Base-by-base conservation (phyloP, 2,113 vertebrate genomes). In the Phoenicopterus ruber region DNA sequence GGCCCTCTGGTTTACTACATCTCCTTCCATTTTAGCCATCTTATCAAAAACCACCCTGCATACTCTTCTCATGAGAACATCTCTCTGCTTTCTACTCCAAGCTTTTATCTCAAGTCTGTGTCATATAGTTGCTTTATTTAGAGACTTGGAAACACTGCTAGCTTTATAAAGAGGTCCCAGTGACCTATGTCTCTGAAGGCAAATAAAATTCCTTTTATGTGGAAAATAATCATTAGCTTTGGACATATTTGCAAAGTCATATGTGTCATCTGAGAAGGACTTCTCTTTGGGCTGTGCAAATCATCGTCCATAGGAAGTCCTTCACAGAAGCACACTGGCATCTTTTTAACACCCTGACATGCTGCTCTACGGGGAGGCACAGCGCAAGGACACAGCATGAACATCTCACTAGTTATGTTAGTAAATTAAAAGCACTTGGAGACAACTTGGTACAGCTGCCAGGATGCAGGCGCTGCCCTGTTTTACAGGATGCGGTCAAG, bases 391-490 rank as follows among this genome's bases (percentile, higher is more conserved):
- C 88, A 17, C 92, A 93, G 88, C 62, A 26, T 25, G 80, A 93
- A 86, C 63, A 91, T 92, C 95, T 96, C 90, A 86, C 90, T 95
- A 72, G 82, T 70, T 83, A 44, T 90, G 80, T 88, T 81, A 59
- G 90, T 38, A 95, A 96, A 96, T 90, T 86, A 84, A 93, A 97
- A 94, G 86, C 90, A 95, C 85, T 95, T 90, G 91, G 76, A 88
- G 86, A 86, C 7, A 59, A 66, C 80, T 96, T 92, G 76, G 82
- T 92, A 78, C 55, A 67, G 67, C 85, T 96, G 71, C 82, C 67
- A 83, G 76, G 92, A 88, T 25, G 44, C 31, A 88, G 86, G 88
- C 76, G 0, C 88, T 86, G 85, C 88, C 85, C 58, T 74, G 55
- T 93, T 88, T 88, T 52, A 88, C 92, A 90, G 92, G 90, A 95